These are phyloP conservation scores for Argentina silus DNA, from an alignment of 2,797 vertebrate species.

Conservation along the genomic window DNA sequence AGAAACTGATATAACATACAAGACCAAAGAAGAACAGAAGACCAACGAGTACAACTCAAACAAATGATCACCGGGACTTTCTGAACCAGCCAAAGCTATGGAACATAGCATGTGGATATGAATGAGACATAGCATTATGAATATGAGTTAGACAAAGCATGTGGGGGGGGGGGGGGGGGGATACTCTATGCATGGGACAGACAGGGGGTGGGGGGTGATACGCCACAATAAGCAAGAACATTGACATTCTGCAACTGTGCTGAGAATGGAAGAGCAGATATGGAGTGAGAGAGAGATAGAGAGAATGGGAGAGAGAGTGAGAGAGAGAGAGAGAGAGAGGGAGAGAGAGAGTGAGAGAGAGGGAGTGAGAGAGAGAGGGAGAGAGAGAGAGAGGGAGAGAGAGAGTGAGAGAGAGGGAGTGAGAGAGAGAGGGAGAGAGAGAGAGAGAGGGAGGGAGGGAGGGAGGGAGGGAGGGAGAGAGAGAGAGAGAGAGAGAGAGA, in stretches of 20 bases:
- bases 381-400: conserved; percentile 32
- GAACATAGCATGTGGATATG: conserved; percentile 52
- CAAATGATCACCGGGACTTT: conserved; percentile 46
- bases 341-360: not conserved
- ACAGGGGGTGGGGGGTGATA: conserved; percentile 26
- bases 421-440: conserved; percentile 31
- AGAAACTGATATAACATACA: conserved; percentile 54
- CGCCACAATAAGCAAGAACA: conserved; percentile 32
- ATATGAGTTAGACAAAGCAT: conserved; percentile 36
- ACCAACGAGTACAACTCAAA: conserved; percentile 54
- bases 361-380: conserved; percentile 44
- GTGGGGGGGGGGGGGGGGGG: not conserved
- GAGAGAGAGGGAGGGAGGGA: conserved; percentile 9
- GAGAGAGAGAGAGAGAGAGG: conserved; percentile 13
- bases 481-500: conserved; percentile 43
- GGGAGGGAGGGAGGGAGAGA: conserved; percentile 3
- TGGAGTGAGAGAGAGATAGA: conserved; percentile 22
- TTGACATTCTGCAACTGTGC: conserved; percentile 34
- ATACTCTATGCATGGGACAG: conserved; percentile 24
- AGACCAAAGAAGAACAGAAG: conserved; percentile 51
- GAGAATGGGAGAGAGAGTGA: conserved; percentile 38
- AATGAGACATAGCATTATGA: conserved; percentile 42
- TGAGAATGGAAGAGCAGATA: conserved; percentile 18
- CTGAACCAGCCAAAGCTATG: conserved; percentile 56
- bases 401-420: conserved; percentile 15